Percentiles rank a stretch among this genome's conserved stretches.
Conservation (phyloP, 2,888 invertebrate genomes). For the Drosophila seclusa region DNA sequence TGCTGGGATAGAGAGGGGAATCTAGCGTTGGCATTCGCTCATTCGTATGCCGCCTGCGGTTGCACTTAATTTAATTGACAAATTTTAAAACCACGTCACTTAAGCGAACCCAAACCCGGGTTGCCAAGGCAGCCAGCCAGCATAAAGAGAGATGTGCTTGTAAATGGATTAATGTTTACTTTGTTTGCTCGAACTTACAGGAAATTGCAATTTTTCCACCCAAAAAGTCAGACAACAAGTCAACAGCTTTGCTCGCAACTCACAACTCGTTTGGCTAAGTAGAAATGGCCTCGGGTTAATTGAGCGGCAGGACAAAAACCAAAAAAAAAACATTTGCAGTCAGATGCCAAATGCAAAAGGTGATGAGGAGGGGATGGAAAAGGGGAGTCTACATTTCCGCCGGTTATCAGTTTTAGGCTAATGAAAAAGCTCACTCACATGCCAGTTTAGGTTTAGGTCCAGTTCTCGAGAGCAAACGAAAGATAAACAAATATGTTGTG, state of each 20-base stretch:
- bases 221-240: conserved; percentile 80
- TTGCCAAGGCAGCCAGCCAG: conserved; percentile 31
- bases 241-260: conserved; percentile 64
- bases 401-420: conserved; percentile 67
- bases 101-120: conserved; percentile 47
- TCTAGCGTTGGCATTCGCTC: conserved; percentile 49
- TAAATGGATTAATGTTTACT: conserved; percentile 82
- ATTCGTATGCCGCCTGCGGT: conserved; percentile 82
- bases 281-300: conserved; percentile 77
- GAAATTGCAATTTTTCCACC: conserved; percentile 80
- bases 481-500: conserved; percentile 70
- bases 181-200: conserved; percentile 75
- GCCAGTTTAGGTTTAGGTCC: conserved; percentile 10
- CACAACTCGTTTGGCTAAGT: conserved; percentile 73
- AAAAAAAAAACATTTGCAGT: conserved; percentile 8
- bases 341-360: conserved; percentile 23
- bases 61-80: conserved; percentile 85
- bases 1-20: background rate
- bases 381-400: conserved; percentile 46
- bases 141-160: conserved; percentile 45
- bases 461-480: conserved; percentile 60
- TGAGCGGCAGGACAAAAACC: conserved; percentile 54
- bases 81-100: conserved; percentile 81
- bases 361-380: background rate
- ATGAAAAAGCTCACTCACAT: conserved; percentile 54